These are phyloP conservation scores for Phoenicopterus ruber DNA, from an alignment of 2,113 vertebrate genomes.

Conservation along the genomic window DNA sequence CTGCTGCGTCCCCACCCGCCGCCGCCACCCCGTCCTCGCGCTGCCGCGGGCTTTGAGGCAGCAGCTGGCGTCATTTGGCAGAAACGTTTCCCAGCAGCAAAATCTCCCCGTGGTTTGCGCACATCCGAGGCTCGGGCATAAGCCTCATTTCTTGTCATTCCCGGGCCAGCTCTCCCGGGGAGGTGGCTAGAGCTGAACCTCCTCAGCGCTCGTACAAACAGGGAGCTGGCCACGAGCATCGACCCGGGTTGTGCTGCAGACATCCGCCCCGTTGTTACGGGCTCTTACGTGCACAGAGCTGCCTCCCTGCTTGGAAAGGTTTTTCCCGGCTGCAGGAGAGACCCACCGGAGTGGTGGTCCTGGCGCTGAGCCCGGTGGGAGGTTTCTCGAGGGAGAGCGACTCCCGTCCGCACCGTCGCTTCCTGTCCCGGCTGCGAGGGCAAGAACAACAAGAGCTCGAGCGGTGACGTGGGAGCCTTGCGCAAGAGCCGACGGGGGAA, in stretches of 20 bases:
- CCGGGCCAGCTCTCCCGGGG: fast-evolving
- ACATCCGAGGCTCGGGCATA: fast-evolving
- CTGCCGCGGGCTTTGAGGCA: background rate
- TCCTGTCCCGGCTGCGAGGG: background rate
- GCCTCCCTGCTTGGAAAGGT: background rate
- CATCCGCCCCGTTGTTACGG: fast-evolving
- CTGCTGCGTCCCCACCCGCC: background rate
- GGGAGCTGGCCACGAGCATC: background rate
- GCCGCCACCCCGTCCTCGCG: fast-evolving
- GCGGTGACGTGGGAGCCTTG: background rate
- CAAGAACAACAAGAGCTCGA: background rate
- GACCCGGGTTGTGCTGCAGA: fast-evolving
- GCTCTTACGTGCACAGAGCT: background rate
- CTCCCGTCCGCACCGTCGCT: fast-evolving
- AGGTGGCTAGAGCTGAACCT: background rate
- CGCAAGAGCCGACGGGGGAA: background rate
- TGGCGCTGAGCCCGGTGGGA: fast-evolving
- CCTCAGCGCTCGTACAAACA: fast-evolving
- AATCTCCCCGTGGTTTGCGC: background rate
- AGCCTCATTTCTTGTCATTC: background rate
- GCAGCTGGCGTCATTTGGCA: fast-evolving
- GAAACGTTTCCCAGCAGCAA: background rate
- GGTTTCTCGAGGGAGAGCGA: background rate
- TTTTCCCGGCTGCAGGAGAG: background rate
- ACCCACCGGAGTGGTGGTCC: fast-evolving